These are phyloP conservation scores for Megalonaias nervosa DNA, from an alignment of 1,140 invertebrate genomes.

Conservation along the genomic window DNA sequence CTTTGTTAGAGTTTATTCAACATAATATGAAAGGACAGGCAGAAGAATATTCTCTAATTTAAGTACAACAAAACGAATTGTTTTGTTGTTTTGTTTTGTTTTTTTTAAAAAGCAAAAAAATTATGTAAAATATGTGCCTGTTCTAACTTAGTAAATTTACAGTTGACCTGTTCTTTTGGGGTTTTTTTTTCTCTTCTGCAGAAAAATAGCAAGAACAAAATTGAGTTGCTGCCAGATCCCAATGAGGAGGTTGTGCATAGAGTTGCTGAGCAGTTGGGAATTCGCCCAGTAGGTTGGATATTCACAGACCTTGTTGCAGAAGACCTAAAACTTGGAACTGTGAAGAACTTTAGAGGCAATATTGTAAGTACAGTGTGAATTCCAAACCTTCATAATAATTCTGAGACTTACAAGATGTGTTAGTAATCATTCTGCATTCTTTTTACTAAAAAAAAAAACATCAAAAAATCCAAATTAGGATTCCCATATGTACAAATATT, in stretches of 20 bases:
- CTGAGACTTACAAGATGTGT: too few species aligned
- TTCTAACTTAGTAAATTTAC: too few species aligned
- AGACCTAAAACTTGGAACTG: constrained; percentile 89
- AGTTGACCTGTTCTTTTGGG: not conserved
- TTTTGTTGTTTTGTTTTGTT: too few species aligned
- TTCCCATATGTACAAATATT: too few species aligned
- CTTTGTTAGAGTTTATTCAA: too few species aligned
- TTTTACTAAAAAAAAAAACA: too few species aligned
- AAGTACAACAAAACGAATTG: too few species aligned
- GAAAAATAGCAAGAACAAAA: constrained; percentile 69
- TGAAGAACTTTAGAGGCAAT: constrained; percentile 83
- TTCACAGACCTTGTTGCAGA: constrained; percentile 97
- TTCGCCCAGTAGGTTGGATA: constrained; percentile 95
- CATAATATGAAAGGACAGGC: too few species aligned
- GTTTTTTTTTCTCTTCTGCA: constrained; percentile 43
- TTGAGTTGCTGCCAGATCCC: constrained; percentile 80
- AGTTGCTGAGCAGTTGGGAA: constrained; percentile 85
- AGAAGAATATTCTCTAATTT: too few species aligned
- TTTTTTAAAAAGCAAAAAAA: not conserved
- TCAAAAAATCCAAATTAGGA: too few species aligned
- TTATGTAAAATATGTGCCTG: not conserved
- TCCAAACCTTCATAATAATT: too few species aligned
- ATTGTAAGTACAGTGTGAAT: constrained; percentile 73
- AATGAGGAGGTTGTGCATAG: constrained; percentile 81
- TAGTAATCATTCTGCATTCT: too few species aligned